Evolutionary conservation across 2,113 vertebrate genomes (phyloP).

Genomic region (Tricholaema leucomelas): DNA sequence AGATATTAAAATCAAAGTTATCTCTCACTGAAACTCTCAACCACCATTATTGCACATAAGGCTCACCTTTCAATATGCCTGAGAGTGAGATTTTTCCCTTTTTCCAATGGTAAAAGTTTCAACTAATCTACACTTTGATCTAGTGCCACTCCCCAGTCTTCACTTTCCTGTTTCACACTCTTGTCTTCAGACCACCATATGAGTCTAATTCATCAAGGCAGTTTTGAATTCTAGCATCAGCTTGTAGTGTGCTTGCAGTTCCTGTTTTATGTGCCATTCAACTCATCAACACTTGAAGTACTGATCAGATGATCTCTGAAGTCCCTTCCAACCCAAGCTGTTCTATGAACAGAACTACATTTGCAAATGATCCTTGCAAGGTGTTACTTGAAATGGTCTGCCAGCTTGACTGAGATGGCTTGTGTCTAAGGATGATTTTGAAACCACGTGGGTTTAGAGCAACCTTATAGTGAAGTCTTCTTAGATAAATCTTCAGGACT

Average conservation of each 20-base stretch:
- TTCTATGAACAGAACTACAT: background rate
- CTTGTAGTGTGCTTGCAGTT: background rate
- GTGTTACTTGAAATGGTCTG: background rate
- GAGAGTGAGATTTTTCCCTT: background rate
- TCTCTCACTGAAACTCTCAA: background rate
- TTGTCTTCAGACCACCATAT: background rate
- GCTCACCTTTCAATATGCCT: background rate
- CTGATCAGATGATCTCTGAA: too few relatives aligned
- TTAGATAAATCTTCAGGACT: background rate
- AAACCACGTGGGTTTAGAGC: background rate
- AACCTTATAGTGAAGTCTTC: background rate
- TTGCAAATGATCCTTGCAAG: fast-evolving
- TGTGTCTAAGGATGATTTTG: background rate
- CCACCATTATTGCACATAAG: background rate
- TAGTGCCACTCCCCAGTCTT: background rate
- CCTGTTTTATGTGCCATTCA: background rate
- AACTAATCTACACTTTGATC: background rate
- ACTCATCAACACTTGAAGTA: background rate
- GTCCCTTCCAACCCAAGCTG: too few relatives aligned
- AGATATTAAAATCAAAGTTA: background rate
- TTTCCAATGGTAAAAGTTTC: background rate
- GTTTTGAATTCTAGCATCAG: background rate
- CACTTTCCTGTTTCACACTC: background rate
- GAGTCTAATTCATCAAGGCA: background rate
- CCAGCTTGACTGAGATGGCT: background rate